phyloP scores from a whole-genome alignment of 2,113 vertebrate genomes.

The Tapirus terrestris region DNA sequence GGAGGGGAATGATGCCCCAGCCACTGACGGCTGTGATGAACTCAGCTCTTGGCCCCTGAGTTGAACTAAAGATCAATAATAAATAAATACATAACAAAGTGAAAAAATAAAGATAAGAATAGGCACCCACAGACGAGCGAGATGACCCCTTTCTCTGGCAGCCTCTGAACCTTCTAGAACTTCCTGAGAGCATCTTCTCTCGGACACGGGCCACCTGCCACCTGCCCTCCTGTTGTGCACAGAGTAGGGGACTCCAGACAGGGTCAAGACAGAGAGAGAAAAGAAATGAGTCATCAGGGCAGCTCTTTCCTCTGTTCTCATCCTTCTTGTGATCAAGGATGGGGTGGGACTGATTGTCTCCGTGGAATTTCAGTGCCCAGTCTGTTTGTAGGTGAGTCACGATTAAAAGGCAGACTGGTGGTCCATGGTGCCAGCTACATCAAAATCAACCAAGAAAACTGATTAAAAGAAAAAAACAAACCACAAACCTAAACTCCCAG shows the following conservation, averaged over 20 bases:
- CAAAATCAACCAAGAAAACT: background rate
- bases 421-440: fast-evolving
- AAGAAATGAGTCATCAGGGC: background rate
- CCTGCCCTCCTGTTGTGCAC: fast-evolving
- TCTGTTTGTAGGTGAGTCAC: fast-evolving
- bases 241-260: background rate
- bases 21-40: fast-evolving
- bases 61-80: background rate
- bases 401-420: background rate
- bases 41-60: fast-evolving
- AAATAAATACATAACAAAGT: background rate
- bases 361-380: background rate
- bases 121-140: background rate
- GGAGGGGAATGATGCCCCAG: background rate
- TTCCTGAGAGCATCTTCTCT: background rate
- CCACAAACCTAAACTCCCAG: background rate
- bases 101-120: too few relatives aligned
- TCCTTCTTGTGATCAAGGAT: fast-evolving
- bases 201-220: background rate
- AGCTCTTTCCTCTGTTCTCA: background rate
- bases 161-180: background rate
- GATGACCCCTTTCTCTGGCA: background rate
- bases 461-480: background rate
- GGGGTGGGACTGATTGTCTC: background rate
- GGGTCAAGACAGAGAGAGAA: background rate